Conservation (phyloP, 2,888 invertebrate genomes). For the Drosophila buzzatii region DNA sequence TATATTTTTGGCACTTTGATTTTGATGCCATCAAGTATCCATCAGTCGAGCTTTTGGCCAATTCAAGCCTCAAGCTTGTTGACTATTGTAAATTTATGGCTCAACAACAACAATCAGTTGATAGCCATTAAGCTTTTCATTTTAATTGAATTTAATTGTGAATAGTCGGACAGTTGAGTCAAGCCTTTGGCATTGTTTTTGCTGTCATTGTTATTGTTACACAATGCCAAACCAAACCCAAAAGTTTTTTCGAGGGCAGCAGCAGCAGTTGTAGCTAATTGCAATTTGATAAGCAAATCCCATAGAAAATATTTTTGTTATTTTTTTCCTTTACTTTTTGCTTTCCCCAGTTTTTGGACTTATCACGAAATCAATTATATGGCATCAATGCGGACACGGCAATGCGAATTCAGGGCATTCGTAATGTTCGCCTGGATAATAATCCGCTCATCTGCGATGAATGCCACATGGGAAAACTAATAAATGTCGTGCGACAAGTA, state of each 20-base stretch:
- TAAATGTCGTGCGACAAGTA: constrained; percentile 85
- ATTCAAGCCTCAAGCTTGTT: constrained; percentile 1
- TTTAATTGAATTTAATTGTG: constrained; percentile 81
- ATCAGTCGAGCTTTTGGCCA: not conserved
- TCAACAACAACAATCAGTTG: constrained; percentile 65
- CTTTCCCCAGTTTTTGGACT: constrained; percentile 87
- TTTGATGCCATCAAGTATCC: not conserved
- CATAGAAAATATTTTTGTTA: constrained; percentile 1
- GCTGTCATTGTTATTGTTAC: constrained; percentile 25
- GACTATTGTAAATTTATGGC: constrained; percentile 64
- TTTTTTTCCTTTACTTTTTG: not conserved
- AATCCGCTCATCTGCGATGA: constrained; percentile 85
- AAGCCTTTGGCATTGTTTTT: constrained; percentile 26
- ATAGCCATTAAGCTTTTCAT: constrained; percentile 70
- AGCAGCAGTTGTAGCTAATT: constrained; percentile 57
- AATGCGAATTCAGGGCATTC: constrained; percentile 83
- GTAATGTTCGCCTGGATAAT: constrained; percentile 85
- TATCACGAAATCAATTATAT: constrained; percentile 90
- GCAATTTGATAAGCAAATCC: constrained; percentile 55
- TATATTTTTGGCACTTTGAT: not conserved
- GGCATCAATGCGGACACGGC: constrained; percentile 86
- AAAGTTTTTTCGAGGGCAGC: constrained; percentile 14
- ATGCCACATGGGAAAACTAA: constrained; percentile 85
- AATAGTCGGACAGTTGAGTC: constrained; percentile 40
- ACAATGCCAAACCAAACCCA: constrained; percentile 5